Conservation (phyloP, 2,888 invertebrate genomes). For the Limnephilus lunatus region DNA sequence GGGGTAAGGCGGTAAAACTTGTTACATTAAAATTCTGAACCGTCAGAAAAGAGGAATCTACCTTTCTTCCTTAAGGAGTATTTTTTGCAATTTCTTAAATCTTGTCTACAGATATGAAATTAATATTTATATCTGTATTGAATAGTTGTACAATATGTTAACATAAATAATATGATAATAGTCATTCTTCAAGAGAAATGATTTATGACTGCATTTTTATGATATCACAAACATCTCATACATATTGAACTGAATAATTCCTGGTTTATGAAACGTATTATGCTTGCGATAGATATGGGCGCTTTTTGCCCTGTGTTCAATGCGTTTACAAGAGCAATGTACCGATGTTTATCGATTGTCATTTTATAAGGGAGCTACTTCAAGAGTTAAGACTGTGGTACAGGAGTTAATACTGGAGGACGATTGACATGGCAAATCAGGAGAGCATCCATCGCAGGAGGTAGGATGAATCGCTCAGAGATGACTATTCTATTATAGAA, state of each 20-base stretch:
- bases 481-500: neutral
- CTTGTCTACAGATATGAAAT: neutral
- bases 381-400: neutral
- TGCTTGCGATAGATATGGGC: neutral
- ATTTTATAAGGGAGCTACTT: slow-evolving; percentile 54
- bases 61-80: neutral
- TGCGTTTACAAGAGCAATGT: slow-evolving; percentile 60
- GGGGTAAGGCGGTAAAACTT: neutral
- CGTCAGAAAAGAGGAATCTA: neutral
- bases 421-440: slow-evolving; percentile 2
- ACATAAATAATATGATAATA: neutral
- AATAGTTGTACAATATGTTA: neutral
- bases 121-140: neutral
- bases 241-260: slow-evolving; percentile 21
- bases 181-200: slow-evolving; percentile 5
- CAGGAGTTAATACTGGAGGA: neutral
- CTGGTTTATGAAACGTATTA: slow-evolving; percentile 22
- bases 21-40: neutral
- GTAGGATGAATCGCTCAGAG: neutral
- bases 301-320: neutral
- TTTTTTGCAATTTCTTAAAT: neutral
- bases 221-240: neutral
- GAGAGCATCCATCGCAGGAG: neutral
- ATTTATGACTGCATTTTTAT: slow-evolving; percentile 16
- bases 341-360: slow-evolving; percentile 62